Evolutionary conservation across 2,888 invertebrate genomes (phyloP).

Genomic region (Yponomeuta malinellus): DNA sequence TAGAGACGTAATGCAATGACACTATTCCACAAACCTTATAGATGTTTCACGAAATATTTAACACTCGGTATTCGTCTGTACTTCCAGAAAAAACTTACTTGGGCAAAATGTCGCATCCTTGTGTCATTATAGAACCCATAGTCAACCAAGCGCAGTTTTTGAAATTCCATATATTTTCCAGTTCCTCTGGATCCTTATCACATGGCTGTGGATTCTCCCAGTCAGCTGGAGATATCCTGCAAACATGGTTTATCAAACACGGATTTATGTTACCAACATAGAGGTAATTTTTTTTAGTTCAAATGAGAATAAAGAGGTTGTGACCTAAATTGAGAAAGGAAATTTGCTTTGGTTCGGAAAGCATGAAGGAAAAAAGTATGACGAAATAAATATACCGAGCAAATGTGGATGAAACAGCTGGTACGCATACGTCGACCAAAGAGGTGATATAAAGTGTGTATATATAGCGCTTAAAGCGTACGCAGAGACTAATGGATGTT

Average conservation of each 20-base stretch:
- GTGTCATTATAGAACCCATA: conserved; percentile 93
- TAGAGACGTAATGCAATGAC: too few species aligned
- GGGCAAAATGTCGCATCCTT: conserved; percentile 94
- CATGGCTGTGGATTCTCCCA: conserved; percentile 97
- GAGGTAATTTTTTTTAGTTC: background rate
- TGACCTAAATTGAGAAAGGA: too few species aligned
- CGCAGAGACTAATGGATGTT: too few species aligned
- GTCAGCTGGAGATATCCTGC: conserved; percentile 91
- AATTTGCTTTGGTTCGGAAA: too few species aligned
- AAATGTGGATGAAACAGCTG: too few species aligned
- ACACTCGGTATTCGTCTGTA: background rate
- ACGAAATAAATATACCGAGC: too few species aligned
- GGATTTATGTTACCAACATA: background rate
- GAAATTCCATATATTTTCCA: conserved; percentile 92
- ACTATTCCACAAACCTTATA: too few species aligned
- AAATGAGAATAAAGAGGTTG: background rate
- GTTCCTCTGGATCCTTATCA: conserved; percentile 86
- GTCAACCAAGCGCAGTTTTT: conserved; percentile 95
- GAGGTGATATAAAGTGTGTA: too few species aligned
- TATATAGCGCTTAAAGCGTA: too few species aligned
- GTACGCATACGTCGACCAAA: too few species aligned
- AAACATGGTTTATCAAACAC: conserved; percentile 21
- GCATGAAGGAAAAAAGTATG: too few species aligned
- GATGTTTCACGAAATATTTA: too few species aligned
- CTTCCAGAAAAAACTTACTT: conserved; percentile 74